These are phyloP conservation scores for Propithecus perrieri DNA, from an alignment of 2,797 vertebrate genomes.

Conservation along the genomic window DNA sequence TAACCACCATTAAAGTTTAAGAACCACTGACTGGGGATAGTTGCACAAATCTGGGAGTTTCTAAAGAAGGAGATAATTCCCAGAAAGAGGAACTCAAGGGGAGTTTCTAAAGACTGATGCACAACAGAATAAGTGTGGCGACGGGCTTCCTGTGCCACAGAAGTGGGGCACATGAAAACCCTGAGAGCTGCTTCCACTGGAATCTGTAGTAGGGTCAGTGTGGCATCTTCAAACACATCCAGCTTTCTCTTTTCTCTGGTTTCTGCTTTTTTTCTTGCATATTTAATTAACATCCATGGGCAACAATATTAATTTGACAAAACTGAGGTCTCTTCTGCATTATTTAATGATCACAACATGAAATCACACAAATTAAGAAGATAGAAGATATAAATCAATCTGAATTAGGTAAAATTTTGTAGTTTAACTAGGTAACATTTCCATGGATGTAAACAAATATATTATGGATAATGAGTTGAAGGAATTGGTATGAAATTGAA, in stretches of 20 bases:
- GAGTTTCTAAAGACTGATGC: not conserved
- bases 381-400: slow-evolving; percentile 55
- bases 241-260: not conserved
- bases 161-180: not conserved
- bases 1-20: not conserved
- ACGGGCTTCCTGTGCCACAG: not conserved
- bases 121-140: not conserved
- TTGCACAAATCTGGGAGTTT: not conserved
- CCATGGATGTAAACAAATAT: slow-evolving; percentile 75
- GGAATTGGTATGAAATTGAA: slow-evolving; percentile 75
- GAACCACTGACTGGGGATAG: not conserved
- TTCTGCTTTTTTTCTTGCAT: not conserved
- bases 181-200: not conserved
- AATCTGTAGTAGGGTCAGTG: not conserved
- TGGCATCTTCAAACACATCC: not conserved
- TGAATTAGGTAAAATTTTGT: slow-evolving; percentile 60
- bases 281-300: slow-evolving; percentile 36
- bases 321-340: not conserved
- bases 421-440: slow-evolving; percentile 72
- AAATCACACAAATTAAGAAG: slow-evolving; percentile 26
- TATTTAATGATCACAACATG: slow-evolving; percentile 22
- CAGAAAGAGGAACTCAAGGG: not conserved
- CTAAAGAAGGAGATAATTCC: not conserved
- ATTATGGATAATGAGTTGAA: slow-evolving; percentile 76
- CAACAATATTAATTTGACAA: slow-evolving; percentile 44